Base-by-base conservation (phyloP, 2,113 vertebrate species). In the Silurus glanis region DNA sequence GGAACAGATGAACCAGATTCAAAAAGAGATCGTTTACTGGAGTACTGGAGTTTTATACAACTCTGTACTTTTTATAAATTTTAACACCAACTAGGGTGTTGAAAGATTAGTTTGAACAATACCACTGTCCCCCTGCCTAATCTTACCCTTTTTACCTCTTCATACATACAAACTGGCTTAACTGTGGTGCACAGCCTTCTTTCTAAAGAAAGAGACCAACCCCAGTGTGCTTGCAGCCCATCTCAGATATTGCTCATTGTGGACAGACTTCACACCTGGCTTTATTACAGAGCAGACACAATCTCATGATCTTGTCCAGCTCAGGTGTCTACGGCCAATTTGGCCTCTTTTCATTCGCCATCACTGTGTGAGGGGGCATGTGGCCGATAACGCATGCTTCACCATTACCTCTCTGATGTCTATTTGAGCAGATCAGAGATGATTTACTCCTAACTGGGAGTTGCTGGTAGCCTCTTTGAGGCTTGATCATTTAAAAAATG, bases 381-480 rank as follows among this genome's bases (percentile, higher is more conserved):
- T 85, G 74, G 49, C 82, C 71, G 69, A 87, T 85, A 85, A 87
- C 85, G 62, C 51, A 37, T 83, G 83, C 80, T 56, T 64, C 72
- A 72, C 72, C 80, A 72, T 87, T 79, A 86, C 76, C 85, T 69
- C 78, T 85, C 37, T 87, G 83, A 85, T 87, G 72, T 89, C 80
- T 83, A 74, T 85, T 83, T 89, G 86, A 85, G 85, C 49, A 16
- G 83, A 89, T 83, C 71, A 85, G 76, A 85, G 61, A 85, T 85
- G 74, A 79, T 85, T 85, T 85, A 66, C 84, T 78, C 45, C 71
- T 78, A 45, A 59, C 59, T 49, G n/a, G 25, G 74, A 79, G 59
- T 47, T 66, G 59, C 47, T 4, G 28, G 49, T 16, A 75, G 19
- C 53, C 76, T 62, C 56, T 55, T 45, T 56, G 59, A 87, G 80